These are phyloP conservation scores for Coranthus polyacanthus DNA, from an alignment of 2,797 vertebrate species.

Conservation along the genomic window DNA sequence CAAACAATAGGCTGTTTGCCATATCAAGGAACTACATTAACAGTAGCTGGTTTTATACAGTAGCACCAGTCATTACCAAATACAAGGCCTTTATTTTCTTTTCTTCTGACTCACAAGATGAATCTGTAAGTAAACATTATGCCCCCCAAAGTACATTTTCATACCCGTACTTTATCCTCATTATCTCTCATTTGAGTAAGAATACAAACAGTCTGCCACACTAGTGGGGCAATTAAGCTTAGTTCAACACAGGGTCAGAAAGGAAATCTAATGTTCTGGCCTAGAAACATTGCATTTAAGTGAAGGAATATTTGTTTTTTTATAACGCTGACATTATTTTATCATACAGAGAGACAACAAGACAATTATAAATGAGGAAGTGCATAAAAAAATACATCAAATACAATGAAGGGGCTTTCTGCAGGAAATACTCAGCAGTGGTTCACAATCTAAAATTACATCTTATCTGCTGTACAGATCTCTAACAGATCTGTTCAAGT, in stretches of 20 bases:
- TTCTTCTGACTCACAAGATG: constrained; percentile 6
- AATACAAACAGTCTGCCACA: constrained; percentile 21
- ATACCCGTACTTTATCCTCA: constrained; percentile 32
- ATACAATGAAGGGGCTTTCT: constrained; percentile 12
- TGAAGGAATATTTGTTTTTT: not conserved
- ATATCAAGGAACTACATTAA: constrained; percentile 6
- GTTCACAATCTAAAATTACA: not conserved
- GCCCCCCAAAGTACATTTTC: constrained; percentile 23
- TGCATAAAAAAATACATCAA: not conserved
- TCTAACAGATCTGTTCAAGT: not conserved
- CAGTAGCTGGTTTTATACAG: too few species aligned
- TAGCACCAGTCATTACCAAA: constrained; percentile 5
- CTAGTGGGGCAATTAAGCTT: constrained; percentile 19
- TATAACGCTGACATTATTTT: not conserved
- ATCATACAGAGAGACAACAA: too few species aligned
- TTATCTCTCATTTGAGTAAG: constrained; percentile 37
- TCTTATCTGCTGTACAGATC: not conserved
- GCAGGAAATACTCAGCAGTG: not conserved
- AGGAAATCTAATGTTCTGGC: not conserved
- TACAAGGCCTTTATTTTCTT: not conserved
- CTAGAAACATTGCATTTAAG: not conserved
- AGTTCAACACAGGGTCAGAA: constrained; percentile 29
- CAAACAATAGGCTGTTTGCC: constrained; percentile 44
- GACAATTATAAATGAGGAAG: not conserved
- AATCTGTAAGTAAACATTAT: constrained; percentile 32